Base-by-base conservation (phyloP, 2,888 invertebrate genomes). In the Cylloceria caligata region DNA sequence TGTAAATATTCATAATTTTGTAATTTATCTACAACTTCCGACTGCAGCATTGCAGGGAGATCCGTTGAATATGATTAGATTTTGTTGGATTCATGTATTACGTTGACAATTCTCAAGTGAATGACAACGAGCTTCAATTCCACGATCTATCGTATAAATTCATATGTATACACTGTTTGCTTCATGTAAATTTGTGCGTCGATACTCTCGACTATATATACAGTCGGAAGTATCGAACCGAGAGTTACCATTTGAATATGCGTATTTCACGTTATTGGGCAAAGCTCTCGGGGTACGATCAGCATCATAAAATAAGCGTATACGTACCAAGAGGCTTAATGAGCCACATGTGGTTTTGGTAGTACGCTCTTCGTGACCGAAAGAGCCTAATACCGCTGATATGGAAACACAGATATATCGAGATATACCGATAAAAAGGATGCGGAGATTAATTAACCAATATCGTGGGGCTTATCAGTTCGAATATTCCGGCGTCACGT, bases 271-370 rank as follows among this genome's bases (percentile, higher is more conserved):
- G 19, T 60, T 60, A 60, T 60, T 34, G 60, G 36, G 19, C 34
- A 34, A 34, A 60, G 9, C 34, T 36, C 34, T 34, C 24, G 34
- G 9, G 19, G 34, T 1, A 19, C 34, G 36, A 60, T 60, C 60
- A 60, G 16, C 34, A 19, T 60, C 60, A 60, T 36, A 60, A 60
- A 9, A 24, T 19, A 16, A n/a, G 6, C 19, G 19, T 34, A 16
- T 60, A 19, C 36, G 19, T 36, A 9, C 34, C 34, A 60, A 36
- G 60, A 36, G 60, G 60, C 16, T 60, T 60, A 60, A 60, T 60
- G 34, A 60, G 60, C 60, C 60, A 60, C 60, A 9, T 0, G 60
- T 24, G 60, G 30, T 19, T 60, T 34, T 60, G 9, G 60, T 60
- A 36, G 21, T 1, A 6, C 16, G 9, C 9, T 34, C 16, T 60